A percentile compares a stretch with the other conserved stretches of the same genome.
phyloP scores from a whole-genome alignment of 2,797 vertebrate genomes.

The Acropternis orthonyx region DNA sequence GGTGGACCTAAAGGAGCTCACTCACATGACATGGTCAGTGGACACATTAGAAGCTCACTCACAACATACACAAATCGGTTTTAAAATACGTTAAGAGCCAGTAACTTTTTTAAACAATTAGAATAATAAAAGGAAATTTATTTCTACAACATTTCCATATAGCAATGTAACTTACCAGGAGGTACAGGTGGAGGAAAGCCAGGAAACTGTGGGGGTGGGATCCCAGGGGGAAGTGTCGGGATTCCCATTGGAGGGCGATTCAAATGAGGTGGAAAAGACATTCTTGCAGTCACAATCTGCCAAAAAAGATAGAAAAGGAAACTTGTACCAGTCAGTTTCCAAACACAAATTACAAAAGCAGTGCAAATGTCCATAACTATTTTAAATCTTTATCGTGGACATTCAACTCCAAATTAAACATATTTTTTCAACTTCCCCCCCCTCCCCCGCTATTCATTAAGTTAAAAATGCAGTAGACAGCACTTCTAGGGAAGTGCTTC shows the following conservation, averaged over 20 bases:
- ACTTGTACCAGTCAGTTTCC: not conserved
- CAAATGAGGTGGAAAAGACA: slow-evolving; percentile 98
- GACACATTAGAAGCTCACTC: not conserved
- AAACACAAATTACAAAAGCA: not conserved
- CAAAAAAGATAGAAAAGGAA: slow-evolving; percentile 44
- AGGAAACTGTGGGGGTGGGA: slow-evolving; percentile 95
- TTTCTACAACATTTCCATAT: not conserved
- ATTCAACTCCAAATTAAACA: not conserved
- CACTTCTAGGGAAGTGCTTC: not conserved
- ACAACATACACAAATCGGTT: not conserved
- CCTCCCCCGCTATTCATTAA: not conserved
- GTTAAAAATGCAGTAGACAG: not conserved
- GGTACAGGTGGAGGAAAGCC: slow-evolving; percentile 91
- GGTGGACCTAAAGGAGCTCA: not conserved
- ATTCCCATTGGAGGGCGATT: slow-evolving; percentile 95
- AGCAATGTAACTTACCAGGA: slow-evolving; percentile 80
- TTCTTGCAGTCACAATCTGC: slow-evolving; percentile 79
- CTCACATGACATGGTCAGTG: not conserved
- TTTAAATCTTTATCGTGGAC: not conserved
- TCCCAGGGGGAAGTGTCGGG: slow-evolving; percentile 90
- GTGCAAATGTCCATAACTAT: not conserved
- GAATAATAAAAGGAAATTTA: not conserved
- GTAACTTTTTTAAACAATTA: not conserved
- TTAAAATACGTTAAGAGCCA: not conserved
- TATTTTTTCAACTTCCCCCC: not conserved